Percentiles rank a stretch among this genome's conserved stretches.
Conservation (phyloP, 2,113 vertebrate species). For the Eurystomus gularis region DNA sequence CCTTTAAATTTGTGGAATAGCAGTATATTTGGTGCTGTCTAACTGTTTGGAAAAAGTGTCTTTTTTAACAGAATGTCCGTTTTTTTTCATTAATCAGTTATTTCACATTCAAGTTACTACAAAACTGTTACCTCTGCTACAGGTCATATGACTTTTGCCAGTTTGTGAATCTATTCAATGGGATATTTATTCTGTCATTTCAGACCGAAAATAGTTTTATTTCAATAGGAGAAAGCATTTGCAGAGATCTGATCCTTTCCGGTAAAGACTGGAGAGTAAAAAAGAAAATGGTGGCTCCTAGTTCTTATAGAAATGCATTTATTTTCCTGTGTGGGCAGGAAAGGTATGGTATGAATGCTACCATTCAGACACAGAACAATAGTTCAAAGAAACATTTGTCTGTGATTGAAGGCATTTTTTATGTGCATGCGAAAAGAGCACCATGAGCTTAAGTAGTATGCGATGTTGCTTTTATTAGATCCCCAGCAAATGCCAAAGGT, state of each 20-base stretch:
- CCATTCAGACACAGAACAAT: neutral
- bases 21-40: neutral
- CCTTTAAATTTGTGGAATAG: neutral
- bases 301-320: neutral
- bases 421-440: neutral
- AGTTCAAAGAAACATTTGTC: neutral
- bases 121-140: neutral
- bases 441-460: neutral
- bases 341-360: neutral
- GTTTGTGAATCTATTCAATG: neutral
- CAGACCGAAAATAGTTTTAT: neutral
- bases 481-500: neutral
- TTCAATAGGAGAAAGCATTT: neutral
- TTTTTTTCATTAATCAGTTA: neutral
- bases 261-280: neutral
- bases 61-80: neutral
- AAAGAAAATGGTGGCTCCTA: neutral
- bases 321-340: neutral
- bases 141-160: neutral
- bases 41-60: neutral
- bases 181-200: neutral
- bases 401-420: neutral
- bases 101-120: neutral
- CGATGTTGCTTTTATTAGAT: neutral
- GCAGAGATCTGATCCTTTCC: neutral